phyloP scores from a whole-genome alignment of 1,140 invertebrate species.

The Cylas formicarius region DNA sequence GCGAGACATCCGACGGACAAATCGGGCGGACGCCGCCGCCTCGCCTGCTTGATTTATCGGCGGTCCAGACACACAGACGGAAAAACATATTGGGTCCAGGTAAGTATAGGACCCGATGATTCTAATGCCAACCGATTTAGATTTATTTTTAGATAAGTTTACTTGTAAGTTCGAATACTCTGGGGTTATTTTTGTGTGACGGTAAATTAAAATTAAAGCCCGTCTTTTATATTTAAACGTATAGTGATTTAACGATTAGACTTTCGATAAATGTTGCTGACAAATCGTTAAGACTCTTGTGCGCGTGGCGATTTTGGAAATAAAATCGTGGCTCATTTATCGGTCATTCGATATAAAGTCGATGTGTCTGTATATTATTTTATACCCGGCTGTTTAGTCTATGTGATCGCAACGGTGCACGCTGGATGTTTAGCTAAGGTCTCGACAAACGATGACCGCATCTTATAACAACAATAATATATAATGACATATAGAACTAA shows the following conservation, averaged over 20 bases:
- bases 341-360: too few species aligned
- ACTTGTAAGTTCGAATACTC: slow-evolving; percentile 11
- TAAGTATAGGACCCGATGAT: slow-evolving; percentile 13
- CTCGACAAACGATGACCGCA: too few species aligned
- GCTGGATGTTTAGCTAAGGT: too few species aligned
- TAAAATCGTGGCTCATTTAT: too few species aligned
- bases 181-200: slow-evolving; percentile 17
- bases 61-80: background rate
- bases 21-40: background rate
- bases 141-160: slow-evolving; percentile 17
- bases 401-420: too few species aligned
- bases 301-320: background rate
- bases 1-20: background rate
- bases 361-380: too few species aligned
- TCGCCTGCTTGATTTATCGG: too few species aligned
- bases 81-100: slow-evolving; percentile 16
- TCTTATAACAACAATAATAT: too few species aligned
- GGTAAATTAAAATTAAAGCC: slow-evolving; percentile 18
- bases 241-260: background rate
- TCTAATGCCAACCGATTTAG: slow-evolving; percentile 7
- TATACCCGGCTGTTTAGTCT: too few species aligned
- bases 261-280: background rate
- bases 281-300: background rate
- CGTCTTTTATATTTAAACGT: background rate
- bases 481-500: too few species aligned